A percentile compares a stretch with the other conserved stretches of the same genome.
Conservation (phyloP, 2,797 vertebrate species). For the Selene dorsalis region DNA sequence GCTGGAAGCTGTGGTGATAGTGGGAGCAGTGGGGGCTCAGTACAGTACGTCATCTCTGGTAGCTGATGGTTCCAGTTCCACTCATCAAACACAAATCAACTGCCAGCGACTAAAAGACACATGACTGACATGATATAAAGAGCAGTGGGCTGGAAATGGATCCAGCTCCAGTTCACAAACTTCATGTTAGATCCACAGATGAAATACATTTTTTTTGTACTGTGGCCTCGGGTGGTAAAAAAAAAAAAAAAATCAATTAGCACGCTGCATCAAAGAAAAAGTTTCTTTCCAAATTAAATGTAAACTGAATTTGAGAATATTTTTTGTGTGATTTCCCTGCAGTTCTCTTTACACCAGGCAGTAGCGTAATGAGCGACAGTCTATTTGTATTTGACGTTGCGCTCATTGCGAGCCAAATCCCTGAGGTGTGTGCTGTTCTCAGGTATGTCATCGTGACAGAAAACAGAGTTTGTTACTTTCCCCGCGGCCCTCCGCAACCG, state of each 20-base stretch:
- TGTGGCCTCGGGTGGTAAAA: conserved; percentile 33
- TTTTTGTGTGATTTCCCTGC: conserved; percentile 32
- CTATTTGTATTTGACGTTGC: conserved; percentile 44
- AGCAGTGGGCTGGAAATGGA: conserved; percentile 56
- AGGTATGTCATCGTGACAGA: conserved; percentile 64
- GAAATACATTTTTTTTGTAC: background rate
- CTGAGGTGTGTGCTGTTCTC: conserved; percentile 47
- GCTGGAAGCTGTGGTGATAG: conserved; percentile 81
- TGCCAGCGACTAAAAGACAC: conserved; percentile 63
- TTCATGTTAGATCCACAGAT: conserved; percentile 24
- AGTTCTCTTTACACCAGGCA: conserved; percentile 42
- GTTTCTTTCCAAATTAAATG: conserved; percentile 33
- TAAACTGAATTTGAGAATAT: conserved; percentile 34
- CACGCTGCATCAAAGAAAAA: conserved; percentile 14
- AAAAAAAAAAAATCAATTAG: conserved; percentile 35
- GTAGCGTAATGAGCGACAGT: conserved; percentile 22
- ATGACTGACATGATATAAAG: conserved; percentile 64
- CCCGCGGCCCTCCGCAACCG: conserved; percentile 55
- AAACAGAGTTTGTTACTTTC: conserved; percentile 59
- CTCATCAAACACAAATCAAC: conserved; percentile 76
- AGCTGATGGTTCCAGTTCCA: conserved; percentile 75
- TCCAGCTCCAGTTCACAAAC: conserved; percentile 47
- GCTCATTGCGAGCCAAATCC: conserved; percentile 48
- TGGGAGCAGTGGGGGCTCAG: conserved; percentile 74
- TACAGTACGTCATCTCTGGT: conserved; percentile 74